Percentiles rank a stretch among this genome's conserved stretches.
Conservation (phyloP, 1,140 invertebrate species). For the Calephelis nemesis region DNA sequence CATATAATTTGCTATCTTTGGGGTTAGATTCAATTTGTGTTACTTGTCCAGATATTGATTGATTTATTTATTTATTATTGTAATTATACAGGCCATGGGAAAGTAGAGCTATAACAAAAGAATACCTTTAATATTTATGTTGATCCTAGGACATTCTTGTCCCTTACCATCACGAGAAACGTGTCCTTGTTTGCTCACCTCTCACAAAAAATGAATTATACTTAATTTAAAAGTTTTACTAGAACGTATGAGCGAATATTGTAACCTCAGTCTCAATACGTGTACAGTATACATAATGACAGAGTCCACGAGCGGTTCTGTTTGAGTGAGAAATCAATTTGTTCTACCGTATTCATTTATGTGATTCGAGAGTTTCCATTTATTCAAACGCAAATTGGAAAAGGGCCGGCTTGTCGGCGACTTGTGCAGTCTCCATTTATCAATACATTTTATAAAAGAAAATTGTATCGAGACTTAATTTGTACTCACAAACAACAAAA, state of each 20-base stretch:
- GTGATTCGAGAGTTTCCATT: conserved; percentile 63
- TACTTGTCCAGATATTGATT: too few relatives aligned
- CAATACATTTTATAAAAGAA: conserved; percentile 15
- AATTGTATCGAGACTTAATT: conserved; percentile 15
- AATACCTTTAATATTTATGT: too few relatives aligned
- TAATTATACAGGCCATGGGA: too few relatives aligned
- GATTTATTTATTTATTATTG: too few relatives aligned
- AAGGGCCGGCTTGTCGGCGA: conserved; percentile 56
- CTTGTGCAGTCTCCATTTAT: conserved; percentile 48
- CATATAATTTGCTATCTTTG: too few relatives aligned
- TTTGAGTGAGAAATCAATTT: conserved; percentile 73
- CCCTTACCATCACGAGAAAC: too few relatives aligned
- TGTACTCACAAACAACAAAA: conserved; percentile 12
- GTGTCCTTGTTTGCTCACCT: too few relatives aligned
- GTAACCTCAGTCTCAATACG: conserved; percentile 1
- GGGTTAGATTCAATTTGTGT: too few relatives aligned
- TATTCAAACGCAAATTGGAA: conserved; percentile 68
- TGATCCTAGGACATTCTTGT: too few relatives aligned
- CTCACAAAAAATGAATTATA: too few relatives aligned
- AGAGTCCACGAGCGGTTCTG: conserved; percentile 48
- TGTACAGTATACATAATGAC: conserved; percentile 25
- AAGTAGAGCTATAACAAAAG: too few relatives aligned
- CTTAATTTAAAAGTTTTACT: not conserved
- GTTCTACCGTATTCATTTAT: conserved; percentile 70
- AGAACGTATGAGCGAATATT: conserved; percentile 19